Evolutionary conservation across 2,113 vertebrate species (phyloP), one percentile per base, ranked within the genome.

Genomic region (Campylomormyrus numenius): DNA sequence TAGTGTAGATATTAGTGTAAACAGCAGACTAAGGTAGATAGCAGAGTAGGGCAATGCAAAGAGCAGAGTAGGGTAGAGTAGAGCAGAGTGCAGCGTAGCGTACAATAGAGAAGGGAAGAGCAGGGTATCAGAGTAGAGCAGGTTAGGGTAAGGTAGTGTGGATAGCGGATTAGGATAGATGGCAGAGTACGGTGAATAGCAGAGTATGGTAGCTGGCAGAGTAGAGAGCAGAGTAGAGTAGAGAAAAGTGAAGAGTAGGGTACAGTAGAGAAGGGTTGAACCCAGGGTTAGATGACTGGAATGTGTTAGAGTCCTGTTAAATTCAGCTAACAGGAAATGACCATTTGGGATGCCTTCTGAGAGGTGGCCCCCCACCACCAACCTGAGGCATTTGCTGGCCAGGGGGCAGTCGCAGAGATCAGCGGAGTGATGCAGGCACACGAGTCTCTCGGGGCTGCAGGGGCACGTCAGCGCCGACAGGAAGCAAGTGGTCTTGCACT

Each of bases 401-500:
- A 97, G 95, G n/a, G 98, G 95, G 90, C 98, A 99, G 11, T 96
- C 95, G 88, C 98, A 99, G 85, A 99, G 96, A 58, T 99, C 97
- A 70, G 93, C 92, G 0, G 96, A 93, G 39, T 99, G 98, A 91
- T 98, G 95, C 2, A 99, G 96, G 94, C 98, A 99, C 21, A 99
- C 98, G 52, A 99, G 96, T 1, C 97, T 95, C 48, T 99, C 97
- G 0, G 97, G 97, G 91, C 96, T 97, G 92, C 98, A 99, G 91
- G 96, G 95, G n/a, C 98, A 99, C 0, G 98, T 99, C 86, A 99
- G 96, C 0, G 98, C 98, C 35, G 98, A 99, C 92, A 99, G 95
- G 94, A 99, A 99, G 92, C 98, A 99, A 0, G 98, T 99, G 31
- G 98, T 99, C 94, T 98, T 98, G 93, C 98, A 99, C 84, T 97